Evolutionary conservation across 2,113 vertebrate genomes (phyloP).

Genomic region (Polypterus senegalus): DNA sequence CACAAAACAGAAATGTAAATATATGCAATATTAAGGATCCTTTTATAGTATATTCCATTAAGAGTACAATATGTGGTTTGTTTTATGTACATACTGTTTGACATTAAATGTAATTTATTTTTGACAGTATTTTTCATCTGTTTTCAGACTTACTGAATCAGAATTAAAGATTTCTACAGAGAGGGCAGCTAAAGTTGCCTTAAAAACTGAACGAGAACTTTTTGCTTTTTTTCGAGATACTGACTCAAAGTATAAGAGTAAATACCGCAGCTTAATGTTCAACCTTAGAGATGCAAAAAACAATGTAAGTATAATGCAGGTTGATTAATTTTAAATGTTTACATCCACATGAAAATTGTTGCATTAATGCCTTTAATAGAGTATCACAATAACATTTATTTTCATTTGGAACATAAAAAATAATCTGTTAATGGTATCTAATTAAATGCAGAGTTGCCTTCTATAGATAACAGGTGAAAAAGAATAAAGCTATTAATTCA

Average conservation of each 20-base stretch:
- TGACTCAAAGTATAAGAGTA: conserved; percentile 95
- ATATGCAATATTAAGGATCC: no score
- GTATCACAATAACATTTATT: no score
- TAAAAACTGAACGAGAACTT: conserved; percentile 81
- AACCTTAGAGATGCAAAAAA: conserved; percentile 97
- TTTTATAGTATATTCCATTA: neutral
- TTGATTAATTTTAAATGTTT: neutral
- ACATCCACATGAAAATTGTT: no score
- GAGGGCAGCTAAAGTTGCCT: conserved; percentile 78
- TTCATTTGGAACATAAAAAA: no score
- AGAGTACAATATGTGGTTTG: neutral
- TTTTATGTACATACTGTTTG: neutral
- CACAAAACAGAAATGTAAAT: no score
- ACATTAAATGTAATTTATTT: conserved; percentile 13
- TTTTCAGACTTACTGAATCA: conserved; percentile 75
- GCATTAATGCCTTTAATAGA: no score
- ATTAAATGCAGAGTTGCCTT: no score
- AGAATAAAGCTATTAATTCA: no score
- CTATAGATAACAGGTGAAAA: no score
- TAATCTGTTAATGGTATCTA: no score
- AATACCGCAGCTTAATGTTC: conserved; percentile 95
- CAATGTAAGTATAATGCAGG: conserved; percentile 61
- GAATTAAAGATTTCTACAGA: conserved; percentile 75
- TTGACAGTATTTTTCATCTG: conserved; percentile 17
- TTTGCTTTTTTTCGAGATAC: conserved; percentile 92